Base-by-base conservation (phyloP, 2,797 vertebrate species). In the Parauchenoglanis ngamensis region DNA sequence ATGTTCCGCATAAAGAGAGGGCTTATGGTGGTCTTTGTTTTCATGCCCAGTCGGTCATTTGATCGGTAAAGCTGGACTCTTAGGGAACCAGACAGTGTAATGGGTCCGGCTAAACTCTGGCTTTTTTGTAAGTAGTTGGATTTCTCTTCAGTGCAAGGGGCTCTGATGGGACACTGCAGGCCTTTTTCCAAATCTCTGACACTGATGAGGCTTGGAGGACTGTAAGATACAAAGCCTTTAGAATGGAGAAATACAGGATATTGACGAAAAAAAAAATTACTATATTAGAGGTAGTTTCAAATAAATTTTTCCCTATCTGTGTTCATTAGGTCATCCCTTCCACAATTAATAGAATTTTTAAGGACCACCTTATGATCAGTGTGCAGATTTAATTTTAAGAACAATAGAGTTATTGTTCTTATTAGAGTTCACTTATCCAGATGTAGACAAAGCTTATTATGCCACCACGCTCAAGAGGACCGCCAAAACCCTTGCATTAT, bases 51-150 rank as follows among this genome's bases (percentile, higher is more conserved):
- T 79, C 79, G 87, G 75, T 84, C 84, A 84, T 88, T 86, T 35
- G 83, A 78, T 87, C 75, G 35, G 84, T 49, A 85, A 76, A 87
- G 46, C 68, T 77, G 40, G 46, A 83, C 79, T 73, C 73, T 81
- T 63, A 63, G 79, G 61, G 46, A 83, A 83, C 81, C 81, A 83
- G 81, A 68, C 81, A 83, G 46, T 68, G 81, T 83, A 83, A 83
- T 68, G 63, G 78, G 67, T 63, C 81, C 76, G 7, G 11, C 75
- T 81, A 80, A 90, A 82, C 81, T 76, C 73, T 87, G 65, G 56
- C 77, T 44, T 75, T 86, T 84, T 63, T 86, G 81, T 79, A 86
- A 87, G 85, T 82, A 85, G 91, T 85, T 90, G 78, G 90, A 92
- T 91, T 87, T 90, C 87, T 88, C 88, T 87, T 83, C 77, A 88